Percentiles rank a stretch among this genome's conserved stretches.
Evolutionary conservation across 2,113 vertebrate genomes (phyloP).

Genomic region (Dendrocopos noguchii): DNA sequence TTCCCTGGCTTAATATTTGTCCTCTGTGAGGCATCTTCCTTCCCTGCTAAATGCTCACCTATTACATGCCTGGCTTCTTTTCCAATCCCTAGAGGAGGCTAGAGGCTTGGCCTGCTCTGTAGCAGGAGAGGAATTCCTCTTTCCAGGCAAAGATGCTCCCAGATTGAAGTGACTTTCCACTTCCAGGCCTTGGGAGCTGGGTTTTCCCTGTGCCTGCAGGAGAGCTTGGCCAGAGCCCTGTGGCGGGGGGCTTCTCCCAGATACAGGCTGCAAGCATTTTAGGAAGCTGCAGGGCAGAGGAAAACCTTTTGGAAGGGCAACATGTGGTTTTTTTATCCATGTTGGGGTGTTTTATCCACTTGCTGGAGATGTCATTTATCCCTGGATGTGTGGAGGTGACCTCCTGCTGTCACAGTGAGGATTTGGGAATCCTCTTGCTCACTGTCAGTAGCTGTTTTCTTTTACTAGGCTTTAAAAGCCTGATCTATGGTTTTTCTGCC

Average conservation of each 20-base stretch:
- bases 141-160: not conserved
- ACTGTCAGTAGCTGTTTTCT: not conserved
- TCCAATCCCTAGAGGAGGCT: conserved; percentile 6
- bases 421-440: not conserved
- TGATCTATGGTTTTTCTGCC: not conserved
- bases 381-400: not conserved
- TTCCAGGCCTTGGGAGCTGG: not conserved
- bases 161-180: not conserved
- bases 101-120: not conserved
- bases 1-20: conserved; percentile 14
- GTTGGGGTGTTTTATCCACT: not conserved
- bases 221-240: not conserved
- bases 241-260: not conserved
- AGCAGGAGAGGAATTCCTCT: not conserved
- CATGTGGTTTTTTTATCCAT: not conserved
- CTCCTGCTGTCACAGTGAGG: not conserved
- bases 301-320: not conserved
- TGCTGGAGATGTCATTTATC: not conserved
- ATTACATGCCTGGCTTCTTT: conserved; percentile 19
- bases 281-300: not conserved
- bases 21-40: conserved; percentile 22
- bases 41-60: not conserved
- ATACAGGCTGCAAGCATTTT: not conserved
- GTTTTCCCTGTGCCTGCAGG: not conserved
- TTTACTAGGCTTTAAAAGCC: not conserved